Base-by-base conservation (phyloP, 2,888 invertebrate genomes). In the Epistrophe grossulariae region DNA sequence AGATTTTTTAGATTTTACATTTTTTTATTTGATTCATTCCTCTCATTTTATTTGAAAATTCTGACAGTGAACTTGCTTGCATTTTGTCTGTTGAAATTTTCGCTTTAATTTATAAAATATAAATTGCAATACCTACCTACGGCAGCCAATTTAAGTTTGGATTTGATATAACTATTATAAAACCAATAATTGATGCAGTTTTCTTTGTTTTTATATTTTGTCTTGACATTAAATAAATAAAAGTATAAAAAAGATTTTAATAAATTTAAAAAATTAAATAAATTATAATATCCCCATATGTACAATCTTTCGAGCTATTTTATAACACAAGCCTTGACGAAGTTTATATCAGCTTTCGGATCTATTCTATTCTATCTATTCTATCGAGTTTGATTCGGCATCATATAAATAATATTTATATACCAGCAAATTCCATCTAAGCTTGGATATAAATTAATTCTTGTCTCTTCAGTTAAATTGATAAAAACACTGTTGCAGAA, bases 191-290 rank as follows among this genome's bases (percentile, higher is more conserved):
- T 64, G 24, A 43, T 62, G 19, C 13, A 35, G 55, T 19, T 28
- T 71, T 40, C 35, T 48, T 79, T 55, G 48, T 55, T 70, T 77
- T 60, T 48, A 38, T 50, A 52, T 71, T 60, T n/a, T 77, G 38
- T 48, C 50, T 60, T 43, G 40, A 55, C 35, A 68, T 59, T 66
- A 68, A 68, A 77, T 17, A 60, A 70, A 77, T 62, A 19, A 50
- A 50, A 35, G 35, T 35, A 35, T 9, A 35, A 9, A 7, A 35
- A 8, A 6, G 7, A 31, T 31, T 31, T 31, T 2, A 31, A 7
- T 35, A 8, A 35, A 8, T 35, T 35, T 8, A 35, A 35, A 8
- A 8, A 1, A 35, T 35, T 9, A 8, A 35, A 35, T 35, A 8
- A 35, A 8, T 35, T 35, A 8, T 8, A 8, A 35, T 35, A 31